phyloP scores from a whole-genome alignment of 2,888 invertebrate genomes.

The Pseudanteris insignis region DNA sequence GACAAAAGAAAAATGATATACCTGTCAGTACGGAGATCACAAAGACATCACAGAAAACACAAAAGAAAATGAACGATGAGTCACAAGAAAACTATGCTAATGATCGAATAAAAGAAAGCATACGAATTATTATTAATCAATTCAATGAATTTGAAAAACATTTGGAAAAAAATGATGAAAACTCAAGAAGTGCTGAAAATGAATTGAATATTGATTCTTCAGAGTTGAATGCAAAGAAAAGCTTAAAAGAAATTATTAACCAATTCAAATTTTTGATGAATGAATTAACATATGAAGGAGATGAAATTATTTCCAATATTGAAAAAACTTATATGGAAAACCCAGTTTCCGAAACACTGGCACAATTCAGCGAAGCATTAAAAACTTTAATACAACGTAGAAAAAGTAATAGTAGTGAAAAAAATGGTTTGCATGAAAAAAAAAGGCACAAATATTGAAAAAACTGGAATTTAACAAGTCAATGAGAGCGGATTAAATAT shows the following conservation, averaged over 20 bases:
- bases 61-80: conserved; percentile 42
- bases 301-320: conserved; percentile 57
- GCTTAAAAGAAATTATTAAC: conserved; percentile 59
- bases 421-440: conserved; percentile 27
- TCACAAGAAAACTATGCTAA: conserved; percentile 47
- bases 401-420: conserved; percentile 45
- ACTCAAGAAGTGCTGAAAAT: conserved; percentile 1
- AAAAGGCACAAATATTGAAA: conserved; percentile 35
- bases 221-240: conserved; percentile 56
- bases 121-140: conserved; percentile 61
- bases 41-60: conserved; percentile 40
- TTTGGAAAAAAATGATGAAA: conserved; percentile 43
- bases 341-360: conserved; percentile 59
- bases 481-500: too few species aligned
- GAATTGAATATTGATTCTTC: conserved; percentile 28
- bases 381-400: conserved; percentile 56
- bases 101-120: conserved; percentile 56
- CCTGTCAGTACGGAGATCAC: conserved; percentile 17
- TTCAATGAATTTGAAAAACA: conserved; percentile 62
- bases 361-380: conserved; percentile 59
- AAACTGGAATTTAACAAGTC: too few species aligned
- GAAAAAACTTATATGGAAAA: conserved; percentile 54
- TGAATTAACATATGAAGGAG: conserved; percentile 58
- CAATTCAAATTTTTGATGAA: conserved; percentile 59
- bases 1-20: conserved; percentile 60